A percentile compares a stretch with the other conserved stretches of the same genome.
Conservation (phyloP, 2,113 vertebrate genomes). For the Oryzias celebensis region DNA sequence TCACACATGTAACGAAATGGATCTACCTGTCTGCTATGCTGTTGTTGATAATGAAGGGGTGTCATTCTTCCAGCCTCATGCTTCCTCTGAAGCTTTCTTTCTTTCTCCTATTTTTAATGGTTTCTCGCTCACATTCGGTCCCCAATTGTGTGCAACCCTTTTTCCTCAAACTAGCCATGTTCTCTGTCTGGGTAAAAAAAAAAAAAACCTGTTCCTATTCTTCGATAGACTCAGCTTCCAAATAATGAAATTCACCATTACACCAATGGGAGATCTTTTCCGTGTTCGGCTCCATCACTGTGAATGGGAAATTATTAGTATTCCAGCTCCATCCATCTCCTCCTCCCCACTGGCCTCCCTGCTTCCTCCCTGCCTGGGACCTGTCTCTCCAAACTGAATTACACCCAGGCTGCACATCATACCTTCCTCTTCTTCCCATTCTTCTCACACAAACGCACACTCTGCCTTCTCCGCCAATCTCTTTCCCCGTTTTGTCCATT, state of each 20-base stretch:
- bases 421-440: slow-evolving; percentile 11
- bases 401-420: slow-evolving; percentile 38
- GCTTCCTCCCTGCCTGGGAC: slow-evolving; percentile 26
- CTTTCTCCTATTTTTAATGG: slow-evolving; percentile 19
- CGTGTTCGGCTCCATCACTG: slow-evolving; percentile 26
- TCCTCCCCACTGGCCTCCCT: slow-evolving; percentile 31
- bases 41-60: slow-evolving; percentile 6
- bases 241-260: slow-evolving; percentile 44
- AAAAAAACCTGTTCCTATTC: slow-evolving; percentile 24
- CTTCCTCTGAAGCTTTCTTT: slow-evolving; percentile 18
- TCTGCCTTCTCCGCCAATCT: slow-evolving; percentile 7
- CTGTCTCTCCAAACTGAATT: slow-evolving; percentile 47
- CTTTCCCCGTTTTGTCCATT: neutral
- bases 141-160: slow-evolving; percentile 5
- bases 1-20: slow-evolving; percentile 3
- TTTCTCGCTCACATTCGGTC: neutral
- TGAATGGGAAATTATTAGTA: slow-evolving; percentile 64
- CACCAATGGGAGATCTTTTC: slow-evolving; percentile 44
- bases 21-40: slow-evolving; percentile 1
- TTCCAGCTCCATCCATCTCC: slow-evolving; percentile 57
- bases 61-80: slow-evolving; percentile 5
- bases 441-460: slow-evolving; percentile 26
- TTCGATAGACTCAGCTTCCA: slow-evolving; percentile 38
- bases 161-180: slow-evolving; percentile 22
- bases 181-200: slow-evolving; percentile 17